Evolutionary conservation across 2,888 invertebrate species (phyloP).

Genomic region (Ectemnius continuus): DNA sequence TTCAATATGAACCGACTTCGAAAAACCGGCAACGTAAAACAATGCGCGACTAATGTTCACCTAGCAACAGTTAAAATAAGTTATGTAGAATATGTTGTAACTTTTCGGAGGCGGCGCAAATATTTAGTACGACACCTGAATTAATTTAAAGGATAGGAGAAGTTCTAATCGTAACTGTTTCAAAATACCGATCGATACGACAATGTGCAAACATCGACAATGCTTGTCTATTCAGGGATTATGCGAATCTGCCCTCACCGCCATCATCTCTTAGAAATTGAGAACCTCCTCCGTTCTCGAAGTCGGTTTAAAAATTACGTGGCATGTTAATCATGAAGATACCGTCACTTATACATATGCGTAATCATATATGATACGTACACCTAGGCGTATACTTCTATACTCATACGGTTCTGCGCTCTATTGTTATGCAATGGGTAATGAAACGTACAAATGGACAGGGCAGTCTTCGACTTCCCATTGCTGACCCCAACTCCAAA

Average conservation of each 20-base stretch:
- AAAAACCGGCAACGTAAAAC: background rate
- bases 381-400: constrained; percentile 23
- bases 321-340: constrained; percentile 42
- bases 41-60: background rate
- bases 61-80: background rate
- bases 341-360: constrained; percentile 27
- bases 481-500: constrained; percentile 48
- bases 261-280: too few species aligned
- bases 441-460: constrained; percentile 65
- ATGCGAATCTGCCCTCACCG: too few species aligned
- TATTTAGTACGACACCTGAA: too few species aligned
- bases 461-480: constrained; percentile 48
- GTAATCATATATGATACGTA: constrained; percentile 9
- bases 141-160: too few species aligned
- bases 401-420: constrained; percentile 32
- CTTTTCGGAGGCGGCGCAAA: too few species aligned
- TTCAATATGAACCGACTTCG: constrained; percentile 13
- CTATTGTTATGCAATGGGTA: constrained; percentile 52
- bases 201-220: too few species aligned
- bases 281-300: too few species aligned
- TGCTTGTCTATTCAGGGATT: too few species aligned
- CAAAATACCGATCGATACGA: too few species aligned
- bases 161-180: too few species aligned
- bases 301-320: constrained; percentile 24
- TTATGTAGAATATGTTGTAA: too few species aligned